Conservation (phyloP, 2,797 vertebrate genomes). For the Spinus olivaceus region DNA sequence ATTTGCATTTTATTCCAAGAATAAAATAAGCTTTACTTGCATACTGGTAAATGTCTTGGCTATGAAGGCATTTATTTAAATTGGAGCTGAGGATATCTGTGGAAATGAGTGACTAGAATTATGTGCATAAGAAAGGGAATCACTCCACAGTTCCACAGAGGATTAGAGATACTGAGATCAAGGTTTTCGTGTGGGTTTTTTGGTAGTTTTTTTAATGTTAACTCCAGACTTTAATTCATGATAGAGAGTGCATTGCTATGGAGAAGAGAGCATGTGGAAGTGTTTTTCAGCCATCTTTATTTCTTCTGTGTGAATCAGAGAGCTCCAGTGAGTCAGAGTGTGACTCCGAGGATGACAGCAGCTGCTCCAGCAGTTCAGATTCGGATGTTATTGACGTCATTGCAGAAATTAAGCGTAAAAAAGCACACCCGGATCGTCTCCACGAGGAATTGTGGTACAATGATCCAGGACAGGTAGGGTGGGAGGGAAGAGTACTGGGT, state of each 20-base stretch:
- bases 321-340: conserved; percentile 94
- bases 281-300: background rate
- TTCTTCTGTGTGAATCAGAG: conserved; percentile 63
- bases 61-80: background rate
- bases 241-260: background rate
- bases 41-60: background rate
- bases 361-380: conserved; percentile 92
- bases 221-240: background rate
- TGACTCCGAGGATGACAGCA: conserved; percentile 90
- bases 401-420: conserved; percentile 96
- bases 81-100: background rate
- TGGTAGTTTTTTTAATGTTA: background rate
- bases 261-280: background rate
- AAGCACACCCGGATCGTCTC: conserved; percentile 95
- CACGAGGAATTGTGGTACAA: conserved; percentile 99
- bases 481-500: background rate
- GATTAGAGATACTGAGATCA: background rate
- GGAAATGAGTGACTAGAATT: background rate
- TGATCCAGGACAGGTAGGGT: conserved; percentile 91
- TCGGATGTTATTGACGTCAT: conserved; percentile 97
- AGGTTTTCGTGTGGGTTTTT: background rate
- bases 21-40: background rate
- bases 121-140: rapidly evolving
- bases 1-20: background rate
- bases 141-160: background rate